Base-by-base conservation (phyloP, 2,797 vertebrate species). In the Gephyroberyx darwinii region DNA sequence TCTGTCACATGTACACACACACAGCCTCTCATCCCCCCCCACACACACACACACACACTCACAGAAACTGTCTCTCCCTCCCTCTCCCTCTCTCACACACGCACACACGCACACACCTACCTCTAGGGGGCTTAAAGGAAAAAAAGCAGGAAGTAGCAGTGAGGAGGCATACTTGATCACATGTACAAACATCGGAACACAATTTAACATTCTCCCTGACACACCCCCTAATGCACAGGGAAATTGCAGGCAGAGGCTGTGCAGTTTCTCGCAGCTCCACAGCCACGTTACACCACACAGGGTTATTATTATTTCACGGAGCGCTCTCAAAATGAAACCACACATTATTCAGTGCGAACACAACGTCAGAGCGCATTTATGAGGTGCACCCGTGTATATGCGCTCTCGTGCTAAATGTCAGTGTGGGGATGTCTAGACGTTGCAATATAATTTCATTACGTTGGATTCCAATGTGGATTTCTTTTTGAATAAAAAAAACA, bases 111-210 rank as follows among this genome's bases (percentile, higher is more conserved):
- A 50, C 60, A 47, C 60, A 52, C n/a, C 78, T 77, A 85, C 88
- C 90, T 90, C 86, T 88, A 90, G 87, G 86, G 90, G 89, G 83
- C 79, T 86, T 79, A 47, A 47, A 71, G 69, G 54, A 35, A 56
- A 69, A 70, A 50, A 73, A 77, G 70, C 90, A 90, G 90, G 90
- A 92, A 91, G 90, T 89, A 79, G 62, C 88, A 90, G 84, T 74
- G 85, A 90, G 90, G 66, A 89, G 74, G 87, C 88, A 91, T 88
- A 91, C 82, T 92, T 84, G 90, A 91, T 91, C 92, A 92, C 91
- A 93, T 91, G 91, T 89, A 89, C 91, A 92, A 92, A 93, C 91
- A 93, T 88, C 82, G 88, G 88, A 91, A 88, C 90, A 89, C 86
- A 91, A 91, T 91, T 93, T 87, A 90, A 88, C 90, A 89, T 89